Evolutionary conservation across 2,797 vertebrate genomes (phyloP).

Genomic region (Denticeps clupeoides): DNA sequence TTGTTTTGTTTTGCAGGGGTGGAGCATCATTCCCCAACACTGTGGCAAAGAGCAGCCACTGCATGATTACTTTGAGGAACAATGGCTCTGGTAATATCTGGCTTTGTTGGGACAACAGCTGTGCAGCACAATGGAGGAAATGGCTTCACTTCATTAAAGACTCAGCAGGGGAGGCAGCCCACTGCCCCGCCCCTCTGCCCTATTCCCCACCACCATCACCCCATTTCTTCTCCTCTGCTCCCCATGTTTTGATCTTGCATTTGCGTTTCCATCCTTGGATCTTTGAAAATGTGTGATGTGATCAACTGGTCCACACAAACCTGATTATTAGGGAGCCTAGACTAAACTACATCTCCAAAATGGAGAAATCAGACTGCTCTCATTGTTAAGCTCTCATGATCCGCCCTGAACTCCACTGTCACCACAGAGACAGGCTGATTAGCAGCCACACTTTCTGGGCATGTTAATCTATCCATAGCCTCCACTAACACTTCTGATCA

Average conservation of each 20-base stretch:
- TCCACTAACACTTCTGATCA: neutral
- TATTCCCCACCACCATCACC: constrained; percentile 15
- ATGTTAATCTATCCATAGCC: neutral
- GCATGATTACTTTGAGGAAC: constrained; percentile 34
- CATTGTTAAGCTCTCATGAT: no score
- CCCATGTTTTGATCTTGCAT: constrained; percentile 35
- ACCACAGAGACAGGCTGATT: no score
- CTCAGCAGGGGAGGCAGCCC: constrained; percentile 44
- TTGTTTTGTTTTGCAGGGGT: neutral
- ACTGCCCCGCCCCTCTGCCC: constrained; percentile 28
- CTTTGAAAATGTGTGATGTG: neutral
- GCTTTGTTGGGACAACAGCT: constrained; percentile 53
- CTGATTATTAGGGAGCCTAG: no score
- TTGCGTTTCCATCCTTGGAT: constrained; percentile 19
- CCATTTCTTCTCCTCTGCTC: neutral
- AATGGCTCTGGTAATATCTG: constrained; percentile 50
- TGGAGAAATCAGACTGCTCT: no score
- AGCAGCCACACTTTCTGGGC: neutral
- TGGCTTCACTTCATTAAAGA: constrained; percentile 57
- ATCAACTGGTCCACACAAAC: neutral
- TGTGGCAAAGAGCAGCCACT: neutral
- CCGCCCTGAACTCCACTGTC: no score
- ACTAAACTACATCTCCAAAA: no score
- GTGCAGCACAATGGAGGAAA: constrained; percentile 51
- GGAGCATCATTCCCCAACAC: constrained; percentile 1